Conservation (phyloP, 2,113 vertebrate genomes). For the Odocoileus hemionus region DNA sequence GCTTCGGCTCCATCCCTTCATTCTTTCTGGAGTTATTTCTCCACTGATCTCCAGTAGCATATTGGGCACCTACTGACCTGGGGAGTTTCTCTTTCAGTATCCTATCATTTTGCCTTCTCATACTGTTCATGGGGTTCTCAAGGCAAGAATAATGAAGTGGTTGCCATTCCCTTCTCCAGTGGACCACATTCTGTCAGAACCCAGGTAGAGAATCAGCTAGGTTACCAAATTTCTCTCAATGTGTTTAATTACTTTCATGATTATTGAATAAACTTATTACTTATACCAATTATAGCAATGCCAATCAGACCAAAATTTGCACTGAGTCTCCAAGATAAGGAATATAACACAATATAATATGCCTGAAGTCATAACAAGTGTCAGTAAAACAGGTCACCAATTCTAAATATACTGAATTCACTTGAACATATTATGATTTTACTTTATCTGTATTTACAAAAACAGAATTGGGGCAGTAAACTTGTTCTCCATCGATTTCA, state of each 20-base stretch:
- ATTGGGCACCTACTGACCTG: too few species aligned
- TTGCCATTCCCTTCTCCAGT: too few species aligned
- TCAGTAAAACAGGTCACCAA: not conserved
- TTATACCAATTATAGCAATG: not conserved
- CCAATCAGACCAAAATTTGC: not conserved
- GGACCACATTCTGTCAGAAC: too few species aligned
- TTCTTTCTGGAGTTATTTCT: too few species aligned
- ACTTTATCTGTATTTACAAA: not conserved
- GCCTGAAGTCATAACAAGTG: not conserved
- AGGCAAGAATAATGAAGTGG: too few species aligned
- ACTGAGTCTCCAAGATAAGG: not conserved
- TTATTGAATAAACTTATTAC: not conserved
- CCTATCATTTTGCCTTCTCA: too few species aligned
- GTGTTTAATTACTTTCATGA: not conserved
- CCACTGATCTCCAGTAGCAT: too few species aligned
- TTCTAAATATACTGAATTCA: not conserved
- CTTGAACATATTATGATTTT: not conserved
- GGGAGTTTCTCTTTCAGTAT: too few species aligned
- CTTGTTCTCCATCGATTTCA: not conserved
- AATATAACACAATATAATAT: not conserved
- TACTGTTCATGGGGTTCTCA: too few species aligned
- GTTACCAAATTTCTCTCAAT: not conserved
- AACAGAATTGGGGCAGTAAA: not conserved
- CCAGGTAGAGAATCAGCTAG: not conserved
- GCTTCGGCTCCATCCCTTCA: too few species aligned